Evolutionary conservation across 2,797 vertebrate species (phyloP), one percentile per base, ranked within the genome.

Genomic region (Threskiornis aethiopicus): DNA sequence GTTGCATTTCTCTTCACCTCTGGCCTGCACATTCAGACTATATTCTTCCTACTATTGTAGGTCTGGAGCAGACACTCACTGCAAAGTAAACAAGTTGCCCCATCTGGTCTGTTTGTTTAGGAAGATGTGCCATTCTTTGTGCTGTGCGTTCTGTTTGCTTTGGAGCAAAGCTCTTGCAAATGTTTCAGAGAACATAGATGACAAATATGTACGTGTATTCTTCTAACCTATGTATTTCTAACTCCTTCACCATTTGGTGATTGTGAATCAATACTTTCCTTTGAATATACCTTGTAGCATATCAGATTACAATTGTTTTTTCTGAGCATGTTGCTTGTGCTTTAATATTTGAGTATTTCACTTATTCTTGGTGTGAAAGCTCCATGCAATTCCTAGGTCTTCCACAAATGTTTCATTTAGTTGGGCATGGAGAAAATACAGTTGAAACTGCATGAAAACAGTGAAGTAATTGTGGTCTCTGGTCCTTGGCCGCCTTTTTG

Each of bases 11-110:
- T 39, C 21, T 76, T 87, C 73, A 83, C 67, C 52, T 46, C 81
- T 92, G 81, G 75, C 75, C 67, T 92, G 46, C 10, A 10, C 41
- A 3, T 71, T 89, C 75, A 61, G 42, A 19, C 37, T 55, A 0
- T 87, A 37, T 64, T 91, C 70, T 75, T 89, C 59, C 33, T 81
- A 5, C 57, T 83, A 1, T 22, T 80, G 57, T 12, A 37, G 54
- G 17, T 64, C 73, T 89, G 87, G 71, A 96, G 86, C 70, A 93
- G 72, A 17, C 49, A 15, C 55, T 80, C 15, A 8, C 33, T 92
- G 89, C 46, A n/a, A 21, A 67, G 77, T 87, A 96, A 96, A 88
- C 78, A 96, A 75, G 66, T 78, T 84, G 35, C 67, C 90, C 73
- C 86, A 73, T 92, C 81, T 93, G 78, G 19, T 65, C 81, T 76